Conservation (phyloP, 2,888 invertebrate genomes). For the Meta bourneti region DNA sequence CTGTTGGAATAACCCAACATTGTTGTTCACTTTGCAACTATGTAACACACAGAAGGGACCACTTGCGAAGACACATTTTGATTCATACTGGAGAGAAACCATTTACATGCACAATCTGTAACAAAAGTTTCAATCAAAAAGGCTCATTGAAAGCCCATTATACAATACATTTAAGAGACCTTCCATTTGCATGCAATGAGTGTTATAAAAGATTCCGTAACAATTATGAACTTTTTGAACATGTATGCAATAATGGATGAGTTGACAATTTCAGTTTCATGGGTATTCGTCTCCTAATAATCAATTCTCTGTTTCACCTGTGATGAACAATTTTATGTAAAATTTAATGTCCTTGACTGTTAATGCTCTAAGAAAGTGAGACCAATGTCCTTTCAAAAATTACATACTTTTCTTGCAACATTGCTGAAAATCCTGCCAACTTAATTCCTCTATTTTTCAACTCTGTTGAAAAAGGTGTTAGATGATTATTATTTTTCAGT, state of each 20-base stretch:
- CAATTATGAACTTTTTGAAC: neutral
- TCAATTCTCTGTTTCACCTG: too few relatives aligned
- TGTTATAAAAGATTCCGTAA: neutral
- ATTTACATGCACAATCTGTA: conserved; percentile 11
- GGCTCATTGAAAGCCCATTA: conserved; percentile 17
- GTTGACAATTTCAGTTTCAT: neutral
- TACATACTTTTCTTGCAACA: too few relatives aligned
- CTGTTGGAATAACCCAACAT: neutral
- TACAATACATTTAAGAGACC: neutral
- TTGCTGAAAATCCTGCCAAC: neutral
- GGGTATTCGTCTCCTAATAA: too few relatives aligned
- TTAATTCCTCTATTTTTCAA: neutral
- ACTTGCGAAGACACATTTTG: conserved; percentile 10
- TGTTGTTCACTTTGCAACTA: conserved; percentile 12
- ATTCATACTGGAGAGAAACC: conserved; percentile 43
- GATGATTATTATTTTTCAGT: neutral
- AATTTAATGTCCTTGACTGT: too few relatives aligned
- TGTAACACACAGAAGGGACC: neutral
- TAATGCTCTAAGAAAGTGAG: too few relatives aligned
- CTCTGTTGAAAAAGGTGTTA: neutral
- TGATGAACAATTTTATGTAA: too few relatives aligned
- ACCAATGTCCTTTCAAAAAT: too few relatives aligned
- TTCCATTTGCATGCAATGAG: neutral
- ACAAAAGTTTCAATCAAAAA: conserved; percentile 30
- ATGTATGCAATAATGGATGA: neutral